Percentiles rank a stretch among this genome's conserved stretches.
These are phyloP conservation scores for Encarsia formosa DNA, from an alignment of 2,888 invertebrate species.

Conservation along the genomic window DNA sequence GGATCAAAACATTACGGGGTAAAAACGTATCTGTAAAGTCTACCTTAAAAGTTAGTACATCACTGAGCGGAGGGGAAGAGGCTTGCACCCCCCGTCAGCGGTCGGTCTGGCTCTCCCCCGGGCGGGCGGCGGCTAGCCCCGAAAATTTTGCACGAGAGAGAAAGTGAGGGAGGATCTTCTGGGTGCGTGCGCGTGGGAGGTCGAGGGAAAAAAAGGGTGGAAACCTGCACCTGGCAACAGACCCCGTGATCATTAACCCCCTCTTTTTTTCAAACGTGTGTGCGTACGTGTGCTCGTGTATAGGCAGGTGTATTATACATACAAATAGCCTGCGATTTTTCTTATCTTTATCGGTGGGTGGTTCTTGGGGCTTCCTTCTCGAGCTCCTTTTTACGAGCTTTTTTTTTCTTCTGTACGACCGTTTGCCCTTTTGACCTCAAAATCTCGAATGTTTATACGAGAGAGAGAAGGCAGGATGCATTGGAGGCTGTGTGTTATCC, in stretches of 20 bases:
- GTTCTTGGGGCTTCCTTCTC: not conserved
- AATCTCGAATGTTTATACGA: too few species aligned
- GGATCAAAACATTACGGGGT: not conserved
- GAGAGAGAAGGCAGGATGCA: too few species aligned
- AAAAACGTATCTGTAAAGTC: not conserved
- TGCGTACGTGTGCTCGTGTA: too few species aligned
- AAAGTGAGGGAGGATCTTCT: constrained; percentile 17
- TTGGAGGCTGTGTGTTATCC: constrained; percentile 4
- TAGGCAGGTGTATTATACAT: not conserved
- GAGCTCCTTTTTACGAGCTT: not conserved
- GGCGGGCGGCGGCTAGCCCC: constrained; percentile 31
- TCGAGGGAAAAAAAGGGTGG: constrained; percentile 26
- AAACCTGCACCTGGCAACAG: constrained; percentile 49
- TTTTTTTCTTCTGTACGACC: not conserved
- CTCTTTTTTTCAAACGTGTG: too few species aligned
- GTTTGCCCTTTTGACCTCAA: constrained; percentile 25
- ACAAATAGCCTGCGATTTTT: not conserved
- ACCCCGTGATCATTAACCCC: constrained; percentile 49
- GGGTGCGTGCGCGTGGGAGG: constrained; percentile 26
- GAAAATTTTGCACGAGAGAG: constrained; percentile 36
- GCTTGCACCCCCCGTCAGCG: constrained; percentile 37
- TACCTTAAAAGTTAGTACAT: too few species aligned
- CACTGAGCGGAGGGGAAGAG: constrained; percentile 39
- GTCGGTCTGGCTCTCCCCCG: not conserved
- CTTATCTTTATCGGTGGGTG: not conserved